Evolutionary conservation across 2,113 vertebrate species (phyloP), one percentile per base, ranked within the genome.

Genomic region (Podarcis cretensis): DNA sequence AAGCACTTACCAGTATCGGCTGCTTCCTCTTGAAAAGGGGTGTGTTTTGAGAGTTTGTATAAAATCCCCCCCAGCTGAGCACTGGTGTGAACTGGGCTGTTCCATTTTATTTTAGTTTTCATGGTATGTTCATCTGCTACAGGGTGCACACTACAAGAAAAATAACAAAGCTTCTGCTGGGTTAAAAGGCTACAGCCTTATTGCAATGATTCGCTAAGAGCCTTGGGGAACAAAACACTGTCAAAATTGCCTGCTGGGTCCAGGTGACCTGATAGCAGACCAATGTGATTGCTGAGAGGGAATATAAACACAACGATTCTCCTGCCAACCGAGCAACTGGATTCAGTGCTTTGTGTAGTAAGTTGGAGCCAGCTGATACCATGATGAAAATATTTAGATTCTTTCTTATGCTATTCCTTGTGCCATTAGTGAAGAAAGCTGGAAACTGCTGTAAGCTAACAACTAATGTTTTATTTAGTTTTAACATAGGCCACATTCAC

Each of bases 61-160:
- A 71, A 85, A 78, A 84, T 23, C 48, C 0, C 0, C 0, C 8
- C 27, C 16, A 81, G 59, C 89, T 75, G 65, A 91, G 77, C 93
- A 89, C 20, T n/a, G n/a, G 48, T n/a, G 43, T 75, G 69, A 10
- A n/a, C 63, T 88, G 78, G 89, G n/a, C 82, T 57, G 6, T 48
- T 68, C 59, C 78, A 66, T 89, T 83, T 93, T 54, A 54, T 54
- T 54, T 12, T 54, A 54, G 48, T 75, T 68, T 86, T 81, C 18
- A 88, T 79, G 79, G 79, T 59, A 13, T 65, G 43, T 89, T 92
- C 90, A 85, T 69, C 85, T 81, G 2, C 3, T 78, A 90, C 80
- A 91, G 25, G 7, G 89, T 74, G 86, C 4, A 88, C 87, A 21
- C 6, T 25, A 27, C 14, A 5, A 54, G 16, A 66, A 40, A n/a